A percentile compares a stretch with the other conserved stretches of the same genome.
Evolutionary conservation across 2,797 vertebrate species (phyloP).

Genomic region (Tolypeutes matacus): DNA sequence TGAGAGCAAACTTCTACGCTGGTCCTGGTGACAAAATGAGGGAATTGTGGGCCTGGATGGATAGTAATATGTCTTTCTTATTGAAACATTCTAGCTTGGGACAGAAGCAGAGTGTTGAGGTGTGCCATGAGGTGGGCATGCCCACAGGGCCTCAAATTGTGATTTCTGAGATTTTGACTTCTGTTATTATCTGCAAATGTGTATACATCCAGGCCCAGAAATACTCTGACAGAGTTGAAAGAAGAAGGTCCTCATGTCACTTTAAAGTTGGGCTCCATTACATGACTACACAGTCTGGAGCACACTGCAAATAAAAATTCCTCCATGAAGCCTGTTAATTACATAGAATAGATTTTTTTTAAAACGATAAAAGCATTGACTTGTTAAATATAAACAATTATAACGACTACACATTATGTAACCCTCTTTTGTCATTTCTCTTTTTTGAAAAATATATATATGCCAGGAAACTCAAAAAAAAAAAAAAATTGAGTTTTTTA

Average conservation of each 20-base stretch:
- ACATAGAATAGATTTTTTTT: not conserved
- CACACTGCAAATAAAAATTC: not conserved
- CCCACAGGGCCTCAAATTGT: not conserved
- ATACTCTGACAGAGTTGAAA: not conserved
- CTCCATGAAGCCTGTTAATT: not conserved
- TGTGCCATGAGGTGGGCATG: not conserved
- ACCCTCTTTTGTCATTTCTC: not conserved
- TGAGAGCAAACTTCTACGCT: not conserved
- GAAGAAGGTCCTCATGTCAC: not conserved
- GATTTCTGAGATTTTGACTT: constrained; percentile 25
- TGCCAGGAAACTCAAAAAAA: not conserved
- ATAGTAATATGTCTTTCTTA: accelerated
- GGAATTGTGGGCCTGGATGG: not conserved
- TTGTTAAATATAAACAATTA: not conserved
- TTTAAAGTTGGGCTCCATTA: not conserved
- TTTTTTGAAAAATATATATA: not conserved
- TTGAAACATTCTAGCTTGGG: not conserved
- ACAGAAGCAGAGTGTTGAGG: not conserved
- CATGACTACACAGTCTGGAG: not conserved
- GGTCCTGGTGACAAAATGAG: not conserved
- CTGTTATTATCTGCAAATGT: not conserved
- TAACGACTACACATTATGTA: not conserved
- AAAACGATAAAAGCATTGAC: not conserved
- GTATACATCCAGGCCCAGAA: not conserved
- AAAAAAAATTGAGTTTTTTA: constrained; percentile 5